Evolutionary conservation across 2,888 invertebrate genomes (phyloP).

Genomic region (Eretmocerus hayati): DNA sequence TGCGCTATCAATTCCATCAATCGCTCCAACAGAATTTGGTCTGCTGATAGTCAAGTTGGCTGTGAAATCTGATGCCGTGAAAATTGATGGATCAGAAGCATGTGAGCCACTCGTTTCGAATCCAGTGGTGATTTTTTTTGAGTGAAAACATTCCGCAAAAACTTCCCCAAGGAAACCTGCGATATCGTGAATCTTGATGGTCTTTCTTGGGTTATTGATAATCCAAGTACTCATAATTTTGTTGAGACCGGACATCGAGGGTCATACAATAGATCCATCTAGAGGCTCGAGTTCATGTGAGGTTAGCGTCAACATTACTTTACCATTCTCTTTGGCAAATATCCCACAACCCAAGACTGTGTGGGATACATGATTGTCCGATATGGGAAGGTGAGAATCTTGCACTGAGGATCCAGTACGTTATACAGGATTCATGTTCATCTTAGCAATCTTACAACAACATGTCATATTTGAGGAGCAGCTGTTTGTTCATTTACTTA

Average conservation of each 20-base stretch:
- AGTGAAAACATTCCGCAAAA: too few species aligned
- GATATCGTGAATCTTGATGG: not conserved
- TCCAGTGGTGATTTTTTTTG: not conserved
- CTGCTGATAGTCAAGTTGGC: too few species aligned
- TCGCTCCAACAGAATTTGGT: too few species aligned
- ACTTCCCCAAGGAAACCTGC: too few species aligned
- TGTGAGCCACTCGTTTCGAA: not conserved
- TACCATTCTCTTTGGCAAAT: not conserved
- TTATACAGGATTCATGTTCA: too few species aligned
- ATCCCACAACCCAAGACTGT: not conserved
- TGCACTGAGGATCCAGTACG: not conserved
- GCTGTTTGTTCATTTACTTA: too few species aligned
- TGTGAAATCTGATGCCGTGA: not conserved
- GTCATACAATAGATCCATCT: not conserved
- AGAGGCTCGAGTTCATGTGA: not conserved
- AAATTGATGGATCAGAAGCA: not conserved
- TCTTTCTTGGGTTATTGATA: not conserved
- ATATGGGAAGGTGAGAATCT: not conserved
- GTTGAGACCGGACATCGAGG: not conserved
- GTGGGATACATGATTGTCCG: not conserved
- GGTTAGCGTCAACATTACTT: not conserved
- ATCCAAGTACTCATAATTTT: not conserved
- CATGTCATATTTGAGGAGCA: too few species aligned
- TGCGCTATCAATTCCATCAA: too few species aligned
- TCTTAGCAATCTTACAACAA: too few species aligned